phyloP scores from a whole-genome alignment of 2,888 invertebrate genomes.

The Calliopum simillimum region DNA sequence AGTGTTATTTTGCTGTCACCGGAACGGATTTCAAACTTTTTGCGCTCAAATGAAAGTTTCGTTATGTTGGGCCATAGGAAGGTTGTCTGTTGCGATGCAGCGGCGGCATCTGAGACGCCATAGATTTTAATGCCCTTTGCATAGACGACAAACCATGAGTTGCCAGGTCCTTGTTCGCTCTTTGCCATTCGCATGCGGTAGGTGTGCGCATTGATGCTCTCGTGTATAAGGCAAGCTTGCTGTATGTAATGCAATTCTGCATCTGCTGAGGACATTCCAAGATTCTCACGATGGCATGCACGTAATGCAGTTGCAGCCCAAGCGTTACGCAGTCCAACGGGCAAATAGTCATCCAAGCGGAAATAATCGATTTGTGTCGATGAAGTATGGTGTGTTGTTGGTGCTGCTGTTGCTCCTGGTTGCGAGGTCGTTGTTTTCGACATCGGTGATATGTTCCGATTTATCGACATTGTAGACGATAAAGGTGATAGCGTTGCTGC shows the following conservation, averaged over 20 bases:
- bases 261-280: slow-evolving; percentile 80
- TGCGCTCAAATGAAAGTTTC: slow-evolving; percentile 94
- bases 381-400: not conserved
- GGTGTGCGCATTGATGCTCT: slow-evolving; percentile 89
- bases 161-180: slow-evolving; percentile 79
- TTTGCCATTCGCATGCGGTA: slow-evolving; percentile 85
- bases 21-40: slow-evolving; percentile 96
- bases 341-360: slow-evolving; percentile 88
- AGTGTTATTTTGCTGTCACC: slow-evolving; percentile 89
- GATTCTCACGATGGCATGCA: slow-evolving; percentile 84
- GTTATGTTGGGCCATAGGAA: slow-evolving; percentile 97
- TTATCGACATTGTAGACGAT: slow-evolving; percentile 49
- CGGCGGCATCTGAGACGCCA: slow-evolving; percentile 69
- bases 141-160: slow-evolving; percentile 90
- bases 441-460: slow-evolving; percentile 44
- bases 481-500: slow-evolving; percentile 50
- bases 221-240: slow-evolving; percentile 85
- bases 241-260: slow-evolving; percentile 90
- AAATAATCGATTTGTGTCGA: slow-evolving; percentile 70
- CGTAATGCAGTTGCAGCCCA: slow-evolving; percentile 71
- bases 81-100: slow-evolving; percentile 77
- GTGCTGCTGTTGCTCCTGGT: slow-evolving; percentile 35
- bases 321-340: slow-evolving; percentile 73
- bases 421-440: slow-evolving; percentile 43
- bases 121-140: slow-evolving; percentile 92